Conservation (phyloP, 2,888 invertebrate genomes). For the Cryptocephalus primarius region DNA sequence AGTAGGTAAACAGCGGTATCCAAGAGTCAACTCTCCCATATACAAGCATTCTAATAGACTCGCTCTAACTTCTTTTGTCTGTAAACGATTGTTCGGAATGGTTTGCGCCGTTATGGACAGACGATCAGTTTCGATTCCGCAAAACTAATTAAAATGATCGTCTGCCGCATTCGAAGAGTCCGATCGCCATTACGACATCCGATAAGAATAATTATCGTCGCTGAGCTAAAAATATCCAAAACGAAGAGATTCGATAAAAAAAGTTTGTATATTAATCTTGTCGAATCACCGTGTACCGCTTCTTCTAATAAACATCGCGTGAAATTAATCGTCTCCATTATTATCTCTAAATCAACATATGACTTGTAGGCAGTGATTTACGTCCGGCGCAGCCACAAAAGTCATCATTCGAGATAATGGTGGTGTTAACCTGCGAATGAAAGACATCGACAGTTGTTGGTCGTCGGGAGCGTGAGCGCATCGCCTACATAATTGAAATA, state of each 20-base stretch:
- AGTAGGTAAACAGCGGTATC: slow-evolving; percentile 35
- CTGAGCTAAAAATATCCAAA: too few relatives aligned
- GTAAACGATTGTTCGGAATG: slow-evolving; percentile 30
- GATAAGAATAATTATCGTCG: too few relatives aligned
- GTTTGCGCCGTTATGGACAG: not conserved
- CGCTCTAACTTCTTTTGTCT: slow-evolving; percentile 32
- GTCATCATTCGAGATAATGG: slow-evolving; percentile 16
- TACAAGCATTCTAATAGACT: slow-evolving; percentile 34
- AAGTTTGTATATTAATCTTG: too few relatives aligned
- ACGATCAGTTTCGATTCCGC: slow-evolving; percentile 11
- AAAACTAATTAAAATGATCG: slow-evolving; percentile 14
- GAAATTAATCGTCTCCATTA: too few relatives aligned
- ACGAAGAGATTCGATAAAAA: too few relatives aligned
- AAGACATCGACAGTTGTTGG: slow-evolving; percentile 7
- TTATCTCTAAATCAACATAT: too few relatives aligned
- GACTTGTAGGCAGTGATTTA: too few relatives aligned
- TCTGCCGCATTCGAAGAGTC: not conserved
- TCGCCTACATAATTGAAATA: slow-evolving; percentile 18
- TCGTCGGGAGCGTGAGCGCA: slow-evolving; percentile 6
- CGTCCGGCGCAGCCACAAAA: slow-evolving; percentile 3
- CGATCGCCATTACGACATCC: too few relatives aligned
- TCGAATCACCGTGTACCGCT: too few relatives aligned
- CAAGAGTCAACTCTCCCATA: slow-evolving; percentile 32
- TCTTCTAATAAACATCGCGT: too few relatives aligned
- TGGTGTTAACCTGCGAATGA: slow-evolving; percentile 11